Conservation (phyloP, 2,888 invertebrate species). For the Rhabditoides inermis region DNA sequence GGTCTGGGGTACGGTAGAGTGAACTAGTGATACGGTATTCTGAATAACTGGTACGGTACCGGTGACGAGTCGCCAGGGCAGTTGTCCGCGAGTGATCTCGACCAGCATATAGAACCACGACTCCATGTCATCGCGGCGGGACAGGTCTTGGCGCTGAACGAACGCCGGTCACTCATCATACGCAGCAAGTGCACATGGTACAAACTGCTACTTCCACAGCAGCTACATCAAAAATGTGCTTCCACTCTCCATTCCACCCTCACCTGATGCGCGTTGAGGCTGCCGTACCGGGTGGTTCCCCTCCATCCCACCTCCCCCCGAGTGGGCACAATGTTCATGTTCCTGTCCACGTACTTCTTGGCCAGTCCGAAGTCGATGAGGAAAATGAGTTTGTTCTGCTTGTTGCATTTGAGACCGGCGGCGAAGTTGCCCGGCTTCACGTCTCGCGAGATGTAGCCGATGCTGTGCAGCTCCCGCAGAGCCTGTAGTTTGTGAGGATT, state of each 20-base stretch:
- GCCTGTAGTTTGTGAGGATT: conserved; percentile 8
- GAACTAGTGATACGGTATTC: no score
- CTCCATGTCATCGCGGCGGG: conserved; percentile 32
- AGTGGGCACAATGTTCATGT: no score
- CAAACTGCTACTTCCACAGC: not conserved
- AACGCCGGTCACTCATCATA: no score
- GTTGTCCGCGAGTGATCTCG: conserved; percentile 29
- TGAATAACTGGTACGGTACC: conserved; percentile 4
- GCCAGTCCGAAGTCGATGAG: conserved; percentile 26
- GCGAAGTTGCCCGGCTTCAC: conserved; percentile 30
- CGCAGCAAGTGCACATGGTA: not conserved
- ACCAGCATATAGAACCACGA: conserved; percentile 39
- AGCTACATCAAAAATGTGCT: not conserved
- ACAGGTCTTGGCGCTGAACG: no score
- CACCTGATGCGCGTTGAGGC: conserved; percentile 29
- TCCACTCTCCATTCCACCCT: not conserved
- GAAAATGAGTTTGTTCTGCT: conserved; percentile 21
- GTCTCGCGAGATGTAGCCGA: conserved; percentile 23
- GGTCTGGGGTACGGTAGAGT: no score
- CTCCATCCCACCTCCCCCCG: conserved; percentile 38
- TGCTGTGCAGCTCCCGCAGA: conserved; percentile 26
- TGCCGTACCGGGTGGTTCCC: conserved; percentile 36
- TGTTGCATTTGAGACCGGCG: conserved; percentile 22
- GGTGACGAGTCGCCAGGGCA: conserved; percentile 35
- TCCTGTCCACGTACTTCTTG: conserved; percentile 15